Conservation (phyloP, 2,113 vertebrate genomes). For the Bos taurus region DNA sequence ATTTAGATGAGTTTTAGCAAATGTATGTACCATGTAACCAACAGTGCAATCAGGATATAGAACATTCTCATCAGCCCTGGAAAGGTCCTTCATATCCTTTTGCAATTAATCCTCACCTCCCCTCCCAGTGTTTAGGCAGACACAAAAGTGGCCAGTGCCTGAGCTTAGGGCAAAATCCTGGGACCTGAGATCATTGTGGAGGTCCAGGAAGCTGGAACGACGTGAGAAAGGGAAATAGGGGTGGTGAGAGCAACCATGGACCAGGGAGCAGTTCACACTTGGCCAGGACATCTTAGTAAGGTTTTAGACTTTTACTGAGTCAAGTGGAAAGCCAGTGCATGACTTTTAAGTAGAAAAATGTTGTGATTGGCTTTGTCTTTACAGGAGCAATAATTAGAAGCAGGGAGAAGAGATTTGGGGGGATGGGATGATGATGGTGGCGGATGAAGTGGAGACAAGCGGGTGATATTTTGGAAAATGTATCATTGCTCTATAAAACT, state of each 20-base stretch:
- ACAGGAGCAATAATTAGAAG: not conserved
- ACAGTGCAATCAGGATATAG: not conserved
- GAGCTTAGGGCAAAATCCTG: too few relatives aligned
- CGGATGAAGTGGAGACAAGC: not conserved
- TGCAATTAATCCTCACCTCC: not conserved
- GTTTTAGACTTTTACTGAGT: not conserved
- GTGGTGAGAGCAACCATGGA: fast-evolving
- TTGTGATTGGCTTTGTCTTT: not conserved
- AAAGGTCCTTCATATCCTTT: not conserved
- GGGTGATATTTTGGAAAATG: not conserved
- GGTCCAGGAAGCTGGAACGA: not conserved
- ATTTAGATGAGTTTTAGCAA: not conserved
- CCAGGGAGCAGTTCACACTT: fast-evolving
- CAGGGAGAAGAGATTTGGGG: too few relatives aligned
- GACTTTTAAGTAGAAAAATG: not conserved
- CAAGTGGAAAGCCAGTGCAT: not conserved
- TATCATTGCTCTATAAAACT: not conserved
- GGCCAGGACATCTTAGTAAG: fast-evolving
- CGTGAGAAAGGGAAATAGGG: fast-evolving
- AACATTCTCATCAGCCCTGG: not conserved
- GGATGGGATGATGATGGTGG: fast-evolving
- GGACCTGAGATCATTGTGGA: fast-evolving
- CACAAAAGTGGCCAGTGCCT: not conserved
- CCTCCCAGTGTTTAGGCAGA: not conserved
- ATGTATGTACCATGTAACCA: not conserved